Base-by-base conservation (phyloP, 1,140 invertebrate genomes). In the Drosophila albomicans region DNA sequence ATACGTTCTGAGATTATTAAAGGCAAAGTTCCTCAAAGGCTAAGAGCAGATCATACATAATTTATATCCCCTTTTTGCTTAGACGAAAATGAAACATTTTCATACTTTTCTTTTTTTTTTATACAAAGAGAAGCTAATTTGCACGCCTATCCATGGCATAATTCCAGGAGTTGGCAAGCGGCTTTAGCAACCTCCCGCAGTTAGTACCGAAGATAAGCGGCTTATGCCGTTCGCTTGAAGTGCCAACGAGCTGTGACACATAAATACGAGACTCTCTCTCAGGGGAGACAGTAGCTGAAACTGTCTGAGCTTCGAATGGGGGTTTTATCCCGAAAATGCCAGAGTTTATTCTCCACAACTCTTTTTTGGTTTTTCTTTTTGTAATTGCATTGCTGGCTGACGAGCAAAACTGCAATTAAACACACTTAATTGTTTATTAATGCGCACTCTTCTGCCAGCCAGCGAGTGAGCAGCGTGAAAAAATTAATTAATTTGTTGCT, bases 401-500 rank as follows among this genome's bases (percentile, higher is more conserved):
- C 35, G 70, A 32, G 52, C 63, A 45, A 25, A 68, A 68, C 63
- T 86, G 84, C 82, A 82, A 88, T 89, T 89, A 89, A 89, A 81
- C 64, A 62, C 57, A 64, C 59, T 88, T 88, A 88, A 89, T 89
- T 88, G 85, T 81, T 88, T 88, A 88, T 88, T 88, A 88, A 88
- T 88, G 80, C 85, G 81, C 81, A 88, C 73, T 25, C 0, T 25
- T 25, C 20, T 89, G 81, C 75, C 75, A 81, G 49, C 38, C 20
- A 25, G 20, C 20, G 20, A 41, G 35, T 10, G 7, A 43, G 28
- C 20, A 68, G 86, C 66, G 86, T 89, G 86, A 89, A 89, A 81
- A 84, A 89, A 74, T 73, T 72, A 79, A 89, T 89, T 89, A 89
- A 89, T 89, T 89, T 85, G 81, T 76, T 89, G 85, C 85, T 75